Evolutionary conservation across 2,888 invertebrate species (phyloP), one percentile per base, ranked within the genome.

Genomic region (Carcina quercana): DNA sequence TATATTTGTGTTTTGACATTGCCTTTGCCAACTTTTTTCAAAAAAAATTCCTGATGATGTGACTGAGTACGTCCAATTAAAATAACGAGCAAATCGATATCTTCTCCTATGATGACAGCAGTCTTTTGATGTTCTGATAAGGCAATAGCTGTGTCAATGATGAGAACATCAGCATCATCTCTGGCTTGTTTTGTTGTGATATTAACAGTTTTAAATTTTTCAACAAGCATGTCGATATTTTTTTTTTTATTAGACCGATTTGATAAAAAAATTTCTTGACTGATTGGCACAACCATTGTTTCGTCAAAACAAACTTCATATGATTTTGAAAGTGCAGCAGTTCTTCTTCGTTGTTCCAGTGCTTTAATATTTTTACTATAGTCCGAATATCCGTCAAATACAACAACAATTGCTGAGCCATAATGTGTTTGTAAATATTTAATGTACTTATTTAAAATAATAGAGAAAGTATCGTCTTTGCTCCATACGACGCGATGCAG

Each of bases 151-250:
- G 60, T 61, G 32, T 67, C 53, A 28, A 65, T 43, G 36, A 65
- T 66, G 26, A 62, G 51, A 43, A 59, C 57, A 57, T 61, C 64
- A 34, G 58, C 59, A 55, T 63, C 59, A 59, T 61, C 54, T 50
- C 41, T 42, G 37, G 59, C 57, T 53, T 56, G 53, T 52, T 59
- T 55, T 47, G 56, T 58, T 39, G 50, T 48, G 45, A 65, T 65
- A 53, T 55, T 50, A 38, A 47, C 53, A 52, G 48, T 36, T 50
- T 54, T 35, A 26, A 67, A 58, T 47, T 56, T 55, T 47, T 58
- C 51, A 48, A 47, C 40, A 31, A 63, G 45, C 55, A 61, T 58
- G 26, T 50, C 36, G 35, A 60, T 56, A 35, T 56, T 15, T 36
- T 30, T 44, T 47, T 35, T 44, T 45, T 47, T 42, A 32, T 59